Evolutionary conservation across 2,113 vertebrate genomes (phyloP).

Genomic region (Mormyrus lacerda): DNA sequence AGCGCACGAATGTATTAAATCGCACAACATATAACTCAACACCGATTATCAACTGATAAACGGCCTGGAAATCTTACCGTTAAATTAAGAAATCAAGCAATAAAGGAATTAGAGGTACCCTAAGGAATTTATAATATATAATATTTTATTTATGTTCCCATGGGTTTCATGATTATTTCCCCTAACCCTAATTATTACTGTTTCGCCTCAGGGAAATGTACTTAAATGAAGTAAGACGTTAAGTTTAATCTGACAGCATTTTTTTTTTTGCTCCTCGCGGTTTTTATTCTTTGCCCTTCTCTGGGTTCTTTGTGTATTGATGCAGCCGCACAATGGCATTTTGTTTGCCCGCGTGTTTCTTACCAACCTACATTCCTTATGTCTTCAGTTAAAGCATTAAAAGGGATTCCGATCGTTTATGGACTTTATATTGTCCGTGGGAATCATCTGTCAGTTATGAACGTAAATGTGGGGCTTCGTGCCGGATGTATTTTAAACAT

Average conservation of each 20-base stretch:
- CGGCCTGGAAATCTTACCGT: background rate
- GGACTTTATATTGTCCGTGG: constrained; percentile 33
- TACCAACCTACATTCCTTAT: constrained; percentile 76
- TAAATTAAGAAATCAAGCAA: constrained; percentile 25
- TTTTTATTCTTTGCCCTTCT: constrained; percentile 40
- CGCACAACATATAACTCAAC: background rate
- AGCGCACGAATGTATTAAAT: background rate
- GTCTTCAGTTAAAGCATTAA: constrained; percentile 56
- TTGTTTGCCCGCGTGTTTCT: constrained; percentile 75
- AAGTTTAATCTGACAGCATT: constrained; percentile 63
- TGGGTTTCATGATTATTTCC: constrained; percentile 14
- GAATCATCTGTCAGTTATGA: constrained; percentile 55
- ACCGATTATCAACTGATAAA: background rate
- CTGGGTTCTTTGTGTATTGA: constrained; percentile 62
- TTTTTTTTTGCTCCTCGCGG: constrained; percentile 43
- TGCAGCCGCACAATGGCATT: constrained; percentile 80
- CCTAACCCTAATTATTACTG: constrained; percentile 38
- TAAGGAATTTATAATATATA: constrained; percentile 17
- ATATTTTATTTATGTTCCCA: constrained; percentile 26
- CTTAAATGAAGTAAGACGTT: constrained; percentile 57
- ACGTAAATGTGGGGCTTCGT: constrained; percentile 46
- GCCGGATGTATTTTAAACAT: constrained; percentile 42
- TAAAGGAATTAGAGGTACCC: constrained; percentile 9
- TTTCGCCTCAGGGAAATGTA: constrained; percentile 60
- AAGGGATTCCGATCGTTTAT: constrained; percentile 49